Conservation (phyloP, 2,113 vertebrate species). For the Steatornis caripensis region DNA sequence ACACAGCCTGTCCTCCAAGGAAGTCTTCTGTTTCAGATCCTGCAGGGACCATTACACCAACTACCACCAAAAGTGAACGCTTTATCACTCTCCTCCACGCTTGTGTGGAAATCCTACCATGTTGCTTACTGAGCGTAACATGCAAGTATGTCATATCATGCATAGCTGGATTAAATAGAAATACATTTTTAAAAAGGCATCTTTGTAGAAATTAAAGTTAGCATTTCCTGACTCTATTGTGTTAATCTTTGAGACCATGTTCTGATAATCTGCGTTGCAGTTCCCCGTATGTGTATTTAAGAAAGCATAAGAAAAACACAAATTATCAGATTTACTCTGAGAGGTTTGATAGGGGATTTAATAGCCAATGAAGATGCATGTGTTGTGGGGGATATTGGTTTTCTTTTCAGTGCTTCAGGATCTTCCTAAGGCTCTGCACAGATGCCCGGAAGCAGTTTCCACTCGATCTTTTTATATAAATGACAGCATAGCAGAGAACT, state of each 20-base stretch:
- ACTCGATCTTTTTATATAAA: background rate
- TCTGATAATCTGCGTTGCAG: background rate
- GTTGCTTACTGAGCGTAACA: background rate
- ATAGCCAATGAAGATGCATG: background rate
- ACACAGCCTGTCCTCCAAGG: background rate
- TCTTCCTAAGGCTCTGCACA: background rate
- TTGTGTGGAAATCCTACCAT: background rate
- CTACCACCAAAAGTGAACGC: background rate
- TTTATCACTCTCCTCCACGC: background rate
- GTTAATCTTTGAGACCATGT: background rate
- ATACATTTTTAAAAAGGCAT: rapidly evolving
- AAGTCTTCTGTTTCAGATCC: background rate
- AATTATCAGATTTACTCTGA: background rate
- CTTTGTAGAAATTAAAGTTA: background rate
- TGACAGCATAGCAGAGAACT: background rate
- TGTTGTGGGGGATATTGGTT: background rate
- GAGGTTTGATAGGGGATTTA: background rate
- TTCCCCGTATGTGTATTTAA: background rate
- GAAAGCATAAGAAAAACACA: background rate
- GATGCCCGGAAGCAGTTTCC: background rate
- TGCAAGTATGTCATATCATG: background rate
- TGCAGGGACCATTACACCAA: rapidly evolving
- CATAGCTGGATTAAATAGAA: background rate
- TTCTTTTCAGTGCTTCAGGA: background rate
- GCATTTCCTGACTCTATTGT: background rate